Percentiles rank a stretch among this genome's conserved stretches.
Conservation (phyloP, 2,888 invertebrate genomes). For the Ganaspis brasiliensis region DNA sequence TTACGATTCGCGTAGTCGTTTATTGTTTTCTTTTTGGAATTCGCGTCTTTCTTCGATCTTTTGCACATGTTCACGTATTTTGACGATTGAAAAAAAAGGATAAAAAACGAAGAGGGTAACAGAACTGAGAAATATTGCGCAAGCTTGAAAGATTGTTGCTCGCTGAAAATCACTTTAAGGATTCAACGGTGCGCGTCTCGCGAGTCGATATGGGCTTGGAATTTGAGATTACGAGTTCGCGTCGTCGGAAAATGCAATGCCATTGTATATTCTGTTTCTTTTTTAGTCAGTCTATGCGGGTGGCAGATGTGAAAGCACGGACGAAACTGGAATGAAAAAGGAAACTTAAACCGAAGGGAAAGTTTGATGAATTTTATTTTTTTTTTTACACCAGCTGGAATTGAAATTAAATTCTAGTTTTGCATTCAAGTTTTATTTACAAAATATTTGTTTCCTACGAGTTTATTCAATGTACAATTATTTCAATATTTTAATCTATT, state of each 20-base stretch:
- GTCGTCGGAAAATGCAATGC: constrained; percentile 19
- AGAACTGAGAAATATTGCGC: constrained; percentile 10
- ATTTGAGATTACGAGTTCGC: constrained; percentile 32
- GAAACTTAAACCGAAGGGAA: not conserved
- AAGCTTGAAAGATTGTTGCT: constrained; percentile 17
- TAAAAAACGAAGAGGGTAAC: not conserved
- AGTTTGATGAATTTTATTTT: constrained; percentile 10
- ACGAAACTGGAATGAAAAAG: not conserved
- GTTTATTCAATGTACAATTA: no score
- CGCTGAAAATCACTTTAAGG: constrained; percentile 1
- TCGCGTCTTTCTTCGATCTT: no score
- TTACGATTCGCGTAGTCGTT: no score
- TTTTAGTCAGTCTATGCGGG: not conserved
- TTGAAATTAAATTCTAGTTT: not conserved
- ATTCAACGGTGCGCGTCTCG: not conserved
- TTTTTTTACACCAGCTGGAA: not conserved
- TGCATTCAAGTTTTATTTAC: not conserved
- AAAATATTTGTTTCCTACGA: no score
- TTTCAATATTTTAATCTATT: no score
- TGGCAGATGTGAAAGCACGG: not conserved
- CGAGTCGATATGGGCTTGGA: constrained; percentile 34
- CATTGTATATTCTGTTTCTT: constrained; percentile 28
- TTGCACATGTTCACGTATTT: constrained; percentile 19
- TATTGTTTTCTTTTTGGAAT: no score
- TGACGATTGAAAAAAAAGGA: not conserved